phyloP scores from a whole-genome alignment of 2,113 vertebrate genomes.

The Nerophis lumbriciformis region DNA sequence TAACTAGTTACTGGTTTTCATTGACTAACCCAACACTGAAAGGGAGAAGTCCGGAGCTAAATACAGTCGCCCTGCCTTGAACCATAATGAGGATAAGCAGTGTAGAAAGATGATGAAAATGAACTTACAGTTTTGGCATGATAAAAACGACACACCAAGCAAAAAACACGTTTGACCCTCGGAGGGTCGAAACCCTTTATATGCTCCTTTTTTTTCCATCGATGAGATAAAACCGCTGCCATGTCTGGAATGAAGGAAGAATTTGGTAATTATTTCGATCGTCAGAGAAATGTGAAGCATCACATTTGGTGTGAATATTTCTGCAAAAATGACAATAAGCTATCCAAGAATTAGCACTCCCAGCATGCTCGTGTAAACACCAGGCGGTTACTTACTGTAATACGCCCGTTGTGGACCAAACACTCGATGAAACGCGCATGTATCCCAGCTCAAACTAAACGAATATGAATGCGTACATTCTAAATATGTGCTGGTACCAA shows the following conservation, averaged over 20 bases:
- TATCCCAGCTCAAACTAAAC: not conserved
- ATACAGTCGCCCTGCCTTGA: too few relatives aligned
- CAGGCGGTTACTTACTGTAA: not conserved
- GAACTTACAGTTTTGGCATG: constrained; percentile 31
- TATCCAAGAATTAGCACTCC: too few relatives aligned
- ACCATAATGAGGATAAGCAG: too few relatives aligned
- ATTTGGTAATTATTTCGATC: not conserved
- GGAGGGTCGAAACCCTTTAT: too few relatives aligned
- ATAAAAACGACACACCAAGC: constrained; percentile 22
- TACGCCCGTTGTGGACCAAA: not conserved
- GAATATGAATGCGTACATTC: not conserved
- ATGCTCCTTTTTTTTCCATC: not conserved
- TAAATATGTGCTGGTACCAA: not conserved
- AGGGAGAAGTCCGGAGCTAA: too few relatives aligned
- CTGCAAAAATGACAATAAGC: too few relatives aligned
- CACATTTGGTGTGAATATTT: not conserved
- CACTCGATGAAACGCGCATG: not conserved
- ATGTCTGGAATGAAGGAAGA: constrained; percentile 22
- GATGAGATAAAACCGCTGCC: not conserved
- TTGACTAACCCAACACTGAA: too few relatives aligned
- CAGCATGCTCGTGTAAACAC: too few relatives aligned
- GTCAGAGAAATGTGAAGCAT: not conserved
- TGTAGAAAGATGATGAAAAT: not conserved
- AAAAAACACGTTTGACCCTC: not conserved
- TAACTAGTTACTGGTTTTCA: too few relatives aligned